These are phyloP conservation scores for Manacus vitellinus DNA, from an alignment of 2,113 vertebrate genomes.

Conservation along the genomic window DNA sequence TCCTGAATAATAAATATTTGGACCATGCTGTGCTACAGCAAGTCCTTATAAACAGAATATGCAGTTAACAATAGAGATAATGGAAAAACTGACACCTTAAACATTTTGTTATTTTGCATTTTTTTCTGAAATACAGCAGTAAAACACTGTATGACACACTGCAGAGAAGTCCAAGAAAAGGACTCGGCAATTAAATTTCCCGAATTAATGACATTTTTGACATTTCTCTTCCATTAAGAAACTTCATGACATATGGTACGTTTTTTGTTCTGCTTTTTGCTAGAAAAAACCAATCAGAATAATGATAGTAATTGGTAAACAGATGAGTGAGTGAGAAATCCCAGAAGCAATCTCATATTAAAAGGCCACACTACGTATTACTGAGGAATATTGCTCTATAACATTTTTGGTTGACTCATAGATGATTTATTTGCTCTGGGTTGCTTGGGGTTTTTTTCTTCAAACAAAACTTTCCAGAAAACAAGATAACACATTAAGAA, in stretches of 20 bases:
- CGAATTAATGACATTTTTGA: conserved; percentile 17
- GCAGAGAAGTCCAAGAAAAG: neutral
- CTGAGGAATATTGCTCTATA: neutral
- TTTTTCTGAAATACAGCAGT: neutral
- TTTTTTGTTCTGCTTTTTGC: neutral
- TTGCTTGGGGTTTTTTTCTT: neutral
- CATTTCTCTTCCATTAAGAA: conserved; percentile 20
- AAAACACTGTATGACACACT: neutral
- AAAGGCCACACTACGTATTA: conserved; percentile 4
- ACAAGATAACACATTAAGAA: neutral
- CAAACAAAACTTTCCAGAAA: neutral
- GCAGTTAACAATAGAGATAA: neutral
- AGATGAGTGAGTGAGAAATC: conserved; percentile 29
- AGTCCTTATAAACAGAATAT: neutral
- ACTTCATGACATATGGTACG: neutral
- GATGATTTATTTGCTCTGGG: neutral
- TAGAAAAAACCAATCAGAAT: neutral
- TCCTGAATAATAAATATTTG: conserved; percentile 13
- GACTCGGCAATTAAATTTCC: neutral
- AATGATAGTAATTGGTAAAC: conserved; percentile 20
- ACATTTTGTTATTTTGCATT: neutral
- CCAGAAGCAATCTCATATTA: conserved; percentile 1
- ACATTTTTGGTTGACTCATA: neutral
- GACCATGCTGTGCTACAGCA: neutral
- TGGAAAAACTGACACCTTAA: neutral